phyloP scores from a whole-genome alignment of 2,888 invertebrate species.

The Pycnomerus fuliginosus region DNA sequence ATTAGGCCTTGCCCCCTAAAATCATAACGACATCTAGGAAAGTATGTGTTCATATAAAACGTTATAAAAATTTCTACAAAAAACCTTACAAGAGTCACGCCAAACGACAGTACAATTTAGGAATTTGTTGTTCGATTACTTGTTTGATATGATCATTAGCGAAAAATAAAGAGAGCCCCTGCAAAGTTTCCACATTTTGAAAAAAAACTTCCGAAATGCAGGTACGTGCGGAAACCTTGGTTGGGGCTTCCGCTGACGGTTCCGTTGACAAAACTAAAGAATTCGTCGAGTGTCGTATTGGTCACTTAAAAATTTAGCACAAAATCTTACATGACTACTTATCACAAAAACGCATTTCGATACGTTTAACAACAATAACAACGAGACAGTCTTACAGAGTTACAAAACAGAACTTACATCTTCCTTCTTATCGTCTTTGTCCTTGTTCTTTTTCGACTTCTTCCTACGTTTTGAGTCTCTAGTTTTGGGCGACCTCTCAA shows the following conservation, averaged over 20 bases:
- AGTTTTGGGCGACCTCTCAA: conserved; percentile 57
- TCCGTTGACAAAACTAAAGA: no score
- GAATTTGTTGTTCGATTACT: conserved; percentile 6
- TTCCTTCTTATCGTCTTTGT: conserved; percentile 51
- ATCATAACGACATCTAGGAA: conserved; percentile 13
- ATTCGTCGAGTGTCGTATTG: conserved; percentile 13
- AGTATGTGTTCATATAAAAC: conserved; percentile 15
- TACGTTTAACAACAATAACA: conserved; percentile 35
- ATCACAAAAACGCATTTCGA: conserved; percentile 40
- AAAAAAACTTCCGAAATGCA: no score
- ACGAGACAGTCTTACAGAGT: conserved; percentile 43
- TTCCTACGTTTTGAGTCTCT: conserved; percentile 54
- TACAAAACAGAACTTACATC: conserved; percentile 56
- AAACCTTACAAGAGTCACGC: conserved; percentile 17
- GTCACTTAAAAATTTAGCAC: conserved; percentile 26
- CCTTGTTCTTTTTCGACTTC: conserved; percentile 52
- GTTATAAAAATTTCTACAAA: conserved; percentile 23
- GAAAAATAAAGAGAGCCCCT: conserved; percentile 1
- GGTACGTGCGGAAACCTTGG: no score
- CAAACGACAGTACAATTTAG: conserved; percentile 13
- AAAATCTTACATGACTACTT: conserved; percentile 24
- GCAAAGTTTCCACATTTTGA: no score
- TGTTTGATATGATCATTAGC: conserved; percentile 9
- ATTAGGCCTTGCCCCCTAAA: conserved; percentile 20
- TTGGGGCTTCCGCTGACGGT: neutral